Evolutionary conservation across 2,888 invertebrate genomes (phyloP).

Genomic region (Cosmia trapezina): DNA sequence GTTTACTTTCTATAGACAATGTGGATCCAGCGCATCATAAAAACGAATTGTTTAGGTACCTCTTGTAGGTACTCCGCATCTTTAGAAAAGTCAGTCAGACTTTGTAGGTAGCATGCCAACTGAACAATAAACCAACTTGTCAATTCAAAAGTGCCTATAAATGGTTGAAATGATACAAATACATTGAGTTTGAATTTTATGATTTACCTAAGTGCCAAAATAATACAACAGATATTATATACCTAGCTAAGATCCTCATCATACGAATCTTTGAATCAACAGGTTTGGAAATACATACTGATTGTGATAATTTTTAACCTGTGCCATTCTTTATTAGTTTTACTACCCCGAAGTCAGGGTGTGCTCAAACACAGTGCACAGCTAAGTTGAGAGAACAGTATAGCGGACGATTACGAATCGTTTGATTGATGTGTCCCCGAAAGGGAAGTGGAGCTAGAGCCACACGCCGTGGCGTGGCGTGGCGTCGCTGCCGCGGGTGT

Average conservation of each 20-base stretch:
- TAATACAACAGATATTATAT: background rate
- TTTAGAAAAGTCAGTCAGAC: background rate
- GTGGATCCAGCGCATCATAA: background rate
- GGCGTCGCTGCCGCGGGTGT: background rate
- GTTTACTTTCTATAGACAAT: background rate
- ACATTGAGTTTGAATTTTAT: background rate
- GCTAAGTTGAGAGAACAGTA: too few species aligned
- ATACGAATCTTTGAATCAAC: background rate
- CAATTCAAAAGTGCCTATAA: background rate
- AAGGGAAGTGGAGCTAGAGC: background rate
- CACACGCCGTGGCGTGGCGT: background rate
- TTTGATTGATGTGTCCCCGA: conserved; percentile 12
- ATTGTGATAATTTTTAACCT: background rate
- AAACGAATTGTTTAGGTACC: background rate
- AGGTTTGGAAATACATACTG: background rate
- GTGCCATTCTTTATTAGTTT: background rate
- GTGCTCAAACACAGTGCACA: background rate
- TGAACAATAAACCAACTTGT: background rate
- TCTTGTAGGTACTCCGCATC: background rate
- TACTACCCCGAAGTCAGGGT: background rate
- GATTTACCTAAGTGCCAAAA: background rate
- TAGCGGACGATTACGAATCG: background rate
- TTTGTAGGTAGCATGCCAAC: background rate
- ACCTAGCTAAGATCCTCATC: too few species aligned
- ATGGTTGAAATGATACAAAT: background rate